Percentiles rank a stretch among this genome's conserved stretches.
These are phyloP conservation scores for Thunnus thynnus DNA, from an alignment of 2,113 vertebrate genomes.

Conservation along the genomic window DNA sequence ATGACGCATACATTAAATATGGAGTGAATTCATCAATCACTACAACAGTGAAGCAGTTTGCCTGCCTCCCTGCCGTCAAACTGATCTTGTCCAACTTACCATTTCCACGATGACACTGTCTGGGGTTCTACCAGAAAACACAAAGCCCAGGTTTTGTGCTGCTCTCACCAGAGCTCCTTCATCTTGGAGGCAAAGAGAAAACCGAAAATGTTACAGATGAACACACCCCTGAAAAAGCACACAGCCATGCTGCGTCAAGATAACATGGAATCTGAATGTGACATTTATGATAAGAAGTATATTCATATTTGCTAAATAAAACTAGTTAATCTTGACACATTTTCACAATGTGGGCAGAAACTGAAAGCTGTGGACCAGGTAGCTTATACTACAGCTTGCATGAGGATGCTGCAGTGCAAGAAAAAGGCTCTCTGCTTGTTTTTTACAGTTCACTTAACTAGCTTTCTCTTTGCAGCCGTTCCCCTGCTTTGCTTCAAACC, in stretches of 20 bases:
- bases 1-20: not conserved
- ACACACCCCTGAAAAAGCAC: not conserved
- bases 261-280: not conserved
- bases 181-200: conserved; percentile 83
- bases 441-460: conserved; percentile 71
- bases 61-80: conserved; percentile 26
- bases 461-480: conserved; percentile 28
- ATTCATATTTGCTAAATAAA: conserved; percentile 18
- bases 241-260: not conserved
- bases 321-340: conserved; percentile 23
- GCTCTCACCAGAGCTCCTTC: conserved; percentile 97
- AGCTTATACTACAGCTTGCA: conserved; percentile 37
- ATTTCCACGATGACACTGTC: conserved; percentile 94
- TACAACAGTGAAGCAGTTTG: not conserved
- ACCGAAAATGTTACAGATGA: conserved; percentile 4
- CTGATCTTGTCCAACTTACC: conserved; percentile 82
- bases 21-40: conserved; percentile 24
- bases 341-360: conserved; percentile 25
- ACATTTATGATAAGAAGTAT: not conserved
- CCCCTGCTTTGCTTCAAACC: conserved; percentile 30
- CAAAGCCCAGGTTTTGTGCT: conserved; percentile 91
- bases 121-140: conserved; percentile 96
- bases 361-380: conserved; percentile 40
- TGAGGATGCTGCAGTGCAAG: conserved; percentile 55
- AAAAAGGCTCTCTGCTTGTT: conserved; percentile 61